Evolutionary conservation across 2,797 vertebrate genomes (phyloP), one percentile per base, ranked within the genome.

Genomic region (Phyllotis vaccarum): DNA sequence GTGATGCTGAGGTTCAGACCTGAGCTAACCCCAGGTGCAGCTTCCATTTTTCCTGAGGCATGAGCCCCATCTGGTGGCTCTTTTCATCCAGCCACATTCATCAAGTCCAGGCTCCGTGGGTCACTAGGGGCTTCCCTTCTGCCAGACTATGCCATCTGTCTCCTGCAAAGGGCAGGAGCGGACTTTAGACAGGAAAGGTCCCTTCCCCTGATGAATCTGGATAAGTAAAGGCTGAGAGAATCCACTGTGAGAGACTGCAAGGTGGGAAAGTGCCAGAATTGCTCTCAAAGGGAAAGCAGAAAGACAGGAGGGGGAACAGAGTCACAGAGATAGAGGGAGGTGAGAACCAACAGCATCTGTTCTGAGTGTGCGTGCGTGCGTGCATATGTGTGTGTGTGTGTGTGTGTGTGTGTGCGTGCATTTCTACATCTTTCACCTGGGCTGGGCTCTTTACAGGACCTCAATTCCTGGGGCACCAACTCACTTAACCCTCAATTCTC

Each of bases 1-100:
- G 64, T 70, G 49, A 68, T 68, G 17, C 58, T 37, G 8, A 24
- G 24, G 49, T 52, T 17, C 17, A 43, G 62, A 49, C 49, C 17
- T 5, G 22, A 37, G 54, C 14, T 89, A n/a, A 52, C 66, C 54
- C 43, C 8, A 27, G 22, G 88, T 22, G 10, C 43, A 79, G 24
- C 75, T 40, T 83, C 68, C 10, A 13, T 34, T 49, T 49, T 86
- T 76, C 5, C 62, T 80, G 64, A 86, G 88, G 43, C n/a, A 11
- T n/a, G 54, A 86, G 89, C 93, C 74, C 93, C 93, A 80, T 85
- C 89, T 91, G 82, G 89, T 78, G 93, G 74, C 54, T 19, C 3
- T 12, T 43, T 8, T 54, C 21, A 68, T 31, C 16, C 75, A 72
- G 54, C 12, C 5, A 9, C 29, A 49, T 29, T 22, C 37, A 3